Evolutionary conservation across 2,888 invertebrate species (phyloP).

Genomic region (Drosophila mulleri): DNA sequence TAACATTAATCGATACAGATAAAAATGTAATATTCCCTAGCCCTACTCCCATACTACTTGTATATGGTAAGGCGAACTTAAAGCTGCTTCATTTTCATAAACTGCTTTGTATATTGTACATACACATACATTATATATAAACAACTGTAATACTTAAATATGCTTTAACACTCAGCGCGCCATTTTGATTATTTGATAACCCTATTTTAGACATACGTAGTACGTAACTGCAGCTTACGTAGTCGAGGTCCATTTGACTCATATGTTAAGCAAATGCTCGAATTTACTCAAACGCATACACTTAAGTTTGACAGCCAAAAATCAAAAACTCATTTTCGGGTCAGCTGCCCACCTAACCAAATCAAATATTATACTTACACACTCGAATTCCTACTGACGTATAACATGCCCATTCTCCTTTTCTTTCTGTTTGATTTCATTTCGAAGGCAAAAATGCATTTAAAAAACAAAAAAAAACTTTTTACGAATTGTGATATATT

Average conservation of each 20-base stretch:
- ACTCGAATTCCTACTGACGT: conserved; percentile 21
- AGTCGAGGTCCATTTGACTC: conserved; percentile 13
- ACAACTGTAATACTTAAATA: conserved; percentile 45
- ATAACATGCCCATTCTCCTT: background rate
- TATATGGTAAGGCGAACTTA: conserved; percentile 30
- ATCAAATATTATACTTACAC: conserved; percentile 8
- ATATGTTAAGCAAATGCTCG: conserved; percentile 57
- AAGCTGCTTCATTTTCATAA: conserved; percentile 60
- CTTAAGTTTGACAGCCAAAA: conserved; percentile 64
- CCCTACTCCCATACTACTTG: conserved; percentile 30
- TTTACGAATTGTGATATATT: conserved; percentile 84
- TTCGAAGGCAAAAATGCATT: conserved; percentile 69
- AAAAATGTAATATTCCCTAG: conserved; percentile 34
- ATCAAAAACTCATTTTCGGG: conserved; percentile 53
- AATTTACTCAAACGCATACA: conserved; percentile 55
- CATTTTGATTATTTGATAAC: conserved; percentile 28
- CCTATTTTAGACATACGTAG: conserved; percentile 24
- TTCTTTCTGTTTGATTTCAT: conserved; percentile 46
- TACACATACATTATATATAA: conserved; percentile 45
- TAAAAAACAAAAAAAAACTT: conserved; percentile 63
- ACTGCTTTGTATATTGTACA: conserved; percentile 67
- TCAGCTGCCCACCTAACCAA: conserved; percentile 26
- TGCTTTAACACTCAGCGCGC: conserved; percentile 51
- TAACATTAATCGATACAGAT: conserved; percentile 23
- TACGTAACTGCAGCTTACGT: background rate